Evolutionary conservation across 2,797 vertebrate genomes (phyloP).

Genomic region (Eulemur coronatus): DNA sequence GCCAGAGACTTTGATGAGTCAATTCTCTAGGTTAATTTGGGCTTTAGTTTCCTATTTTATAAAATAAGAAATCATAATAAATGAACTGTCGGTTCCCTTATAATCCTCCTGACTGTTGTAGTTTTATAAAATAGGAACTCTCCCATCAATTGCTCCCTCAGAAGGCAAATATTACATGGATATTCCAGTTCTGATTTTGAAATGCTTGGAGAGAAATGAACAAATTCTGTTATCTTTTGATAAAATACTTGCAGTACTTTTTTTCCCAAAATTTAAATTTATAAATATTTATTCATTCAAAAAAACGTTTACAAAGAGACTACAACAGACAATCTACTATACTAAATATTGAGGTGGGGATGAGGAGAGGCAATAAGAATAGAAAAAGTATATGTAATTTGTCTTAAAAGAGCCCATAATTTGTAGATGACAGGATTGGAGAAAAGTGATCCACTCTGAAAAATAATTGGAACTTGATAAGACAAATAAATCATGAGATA

Average conservation of each 20-base stretch:
- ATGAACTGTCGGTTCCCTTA: background rate
- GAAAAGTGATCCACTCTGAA: background rate
- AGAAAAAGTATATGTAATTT: background rate
- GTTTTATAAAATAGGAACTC: conserved; percentile 20
- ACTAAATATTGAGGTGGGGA: background rate
- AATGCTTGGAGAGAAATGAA: background rate
- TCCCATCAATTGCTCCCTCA: background rate
- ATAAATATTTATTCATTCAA: conserved; percentile 1
- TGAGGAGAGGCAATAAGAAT: background rate
- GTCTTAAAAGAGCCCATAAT: background rate
- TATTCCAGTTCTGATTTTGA: conserved; percentile 31
- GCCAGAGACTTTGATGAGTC: background rate
- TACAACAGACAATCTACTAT: background rate
- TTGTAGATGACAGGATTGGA: background rate
- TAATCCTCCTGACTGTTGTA: background rate
- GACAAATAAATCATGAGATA: background rate
- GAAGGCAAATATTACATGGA: conserved; percentile 3
- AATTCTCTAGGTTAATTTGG: background rate
- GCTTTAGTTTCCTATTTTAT: conserved; percentile 42
- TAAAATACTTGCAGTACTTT: background rate
- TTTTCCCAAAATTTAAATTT: background rate
- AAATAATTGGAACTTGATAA: background rate
- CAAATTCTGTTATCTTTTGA: background rate
- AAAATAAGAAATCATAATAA: conserved; percentile 34
- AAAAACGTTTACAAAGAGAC: background rate